phyloP scores from a whole-genome alignment of 2,113 vertebrate species.

The Protobothrops flavoviridis region DNA sequence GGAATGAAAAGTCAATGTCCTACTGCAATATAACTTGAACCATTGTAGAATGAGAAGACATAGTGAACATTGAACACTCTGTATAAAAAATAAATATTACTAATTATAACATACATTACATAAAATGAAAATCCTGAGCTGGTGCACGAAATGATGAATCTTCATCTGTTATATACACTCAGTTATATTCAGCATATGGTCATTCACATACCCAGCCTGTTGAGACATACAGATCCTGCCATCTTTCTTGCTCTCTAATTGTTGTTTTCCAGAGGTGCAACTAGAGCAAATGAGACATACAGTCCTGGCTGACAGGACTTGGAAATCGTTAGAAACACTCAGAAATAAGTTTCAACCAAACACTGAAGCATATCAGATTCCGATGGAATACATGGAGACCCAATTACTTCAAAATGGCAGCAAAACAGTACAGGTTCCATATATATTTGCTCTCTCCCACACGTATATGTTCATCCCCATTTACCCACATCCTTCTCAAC shows the following conservation, averaged over 20 bases:
- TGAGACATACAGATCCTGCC: not conserved
- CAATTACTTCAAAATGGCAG: not conserved
- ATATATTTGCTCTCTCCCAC: not conserved
- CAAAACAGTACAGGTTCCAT: not conserved
- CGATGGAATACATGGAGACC: not conserved
- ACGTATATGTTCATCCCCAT: not conserved
- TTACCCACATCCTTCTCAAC: not conserved
- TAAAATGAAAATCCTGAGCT: not conserved
- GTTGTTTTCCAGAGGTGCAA: not conserved
- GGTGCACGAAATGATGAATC: not conserved
- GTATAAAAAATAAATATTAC: not conserved
- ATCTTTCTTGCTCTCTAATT: not conserved
- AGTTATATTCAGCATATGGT: not conserved
- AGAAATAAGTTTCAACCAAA: not conserved
- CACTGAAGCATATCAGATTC: not conserved
- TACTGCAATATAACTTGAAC: not conserved
- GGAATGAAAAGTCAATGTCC: not conserved
- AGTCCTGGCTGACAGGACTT: not conserved
- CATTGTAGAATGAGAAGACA: not conserved
- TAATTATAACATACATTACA: not conserved
- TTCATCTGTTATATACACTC: not conserved
- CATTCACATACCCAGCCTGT: not conserved
- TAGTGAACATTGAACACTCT: not conserved
- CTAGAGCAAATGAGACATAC: not conserved
- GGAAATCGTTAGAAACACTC: not conserved